Conservation (phyloP, 1,140 invertebrate species). For the Hormaphis cornu region DNA sequence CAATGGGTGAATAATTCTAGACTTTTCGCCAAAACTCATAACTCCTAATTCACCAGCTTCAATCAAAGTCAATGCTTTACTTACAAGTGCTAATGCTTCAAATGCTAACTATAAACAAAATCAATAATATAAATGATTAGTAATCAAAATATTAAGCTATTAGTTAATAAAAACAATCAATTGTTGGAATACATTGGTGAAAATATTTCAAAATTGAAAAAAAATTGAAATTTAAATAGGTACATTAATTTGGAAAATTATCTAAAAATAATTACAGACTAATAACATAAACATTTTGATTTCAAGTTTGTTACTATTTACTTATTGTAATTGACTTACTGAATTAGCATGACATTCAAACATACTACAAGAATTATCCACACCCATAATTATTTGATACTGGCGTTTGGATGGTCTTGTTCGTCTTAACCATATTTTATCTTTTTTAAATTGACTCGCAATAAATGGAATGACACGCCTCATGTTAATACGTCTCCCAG, state of each 20-base stretch:
- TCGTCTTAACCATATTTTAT: constrained; percentile 95
- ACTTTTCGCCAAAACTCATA: constrained; percentile 83
- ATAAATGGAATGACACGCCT: constrained; percentile 96
- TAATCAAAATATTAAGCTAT: neutral
- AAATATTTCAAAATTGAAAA: neutral
- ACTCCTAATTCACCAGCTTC: constrained; percentile 88
- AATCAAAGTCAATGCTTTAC: constrained; percentile 79
- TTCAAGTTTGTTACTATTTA: neutral
- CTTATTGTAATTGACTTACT: constrained; percentile 38
- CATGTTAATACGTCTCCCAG: constrained; percentile 96
- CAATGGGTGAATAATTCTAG: constrained; percentile 74
- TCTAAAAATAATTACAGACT: no score
- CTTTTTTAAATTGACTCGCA: constrained; percentile 96
- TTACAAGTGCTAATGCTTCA: constrained; percentile 86
- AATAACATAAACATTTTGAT: no score
- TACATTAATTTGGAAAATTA: neutral
- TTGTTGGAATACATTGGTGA: no score
- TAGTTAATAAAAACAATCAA: no score
- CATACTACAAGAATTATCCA: constrained; percentile 96
- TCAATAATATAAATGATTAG: constrained; percentile 3
- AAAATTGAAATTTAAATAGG: neutral
- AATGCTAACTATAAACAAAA: constrained; percentile 61
- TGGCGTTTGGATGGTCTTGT: constrained; percentile 92
- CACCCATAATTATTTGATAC: constrained; percentile 92
- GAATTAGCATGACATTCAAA: constrained; percentile 79